Conservation (phyloP, 2,113 vertebrate genomes). For the Pholis gunnellus region DNA sequence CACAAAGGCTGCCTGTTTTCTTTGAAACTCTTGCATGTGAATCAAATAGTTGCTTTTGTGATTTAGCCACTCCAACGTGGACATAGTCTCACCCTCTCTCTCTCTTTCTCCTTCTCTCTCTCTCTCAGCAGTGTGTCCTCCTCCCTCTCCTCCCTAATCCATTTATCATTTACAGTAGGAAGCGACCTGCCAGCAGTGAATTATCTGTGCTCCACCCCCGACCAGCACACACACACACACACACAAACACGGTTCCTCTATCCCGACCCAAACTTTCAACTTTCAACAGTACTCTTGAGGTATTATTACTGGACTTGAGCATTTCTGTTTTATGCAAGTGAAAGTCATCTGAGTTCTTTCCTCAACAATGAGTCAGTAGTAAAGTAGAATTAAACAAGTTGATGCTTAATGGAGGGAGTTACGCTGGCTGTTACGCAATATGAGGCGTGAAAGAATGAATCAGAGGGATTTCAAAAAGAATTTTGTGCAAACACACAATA, state of each 20-base stretch:
- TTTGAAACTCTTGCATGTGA: neutral
- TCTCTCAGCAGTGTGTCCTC: conserved; percentile 35
- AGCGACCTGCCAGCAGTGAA: conserved; percentile 79
- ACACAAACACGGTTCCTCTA: conserved; percentile 12
- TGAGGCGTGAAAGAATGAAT: neutral
- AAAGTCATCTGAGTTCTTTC: neutral
- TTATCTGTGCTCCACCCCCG: conserved; percentile 77
- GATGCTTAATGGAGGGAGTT: neutral
- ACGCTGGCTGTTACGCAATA: neutral
- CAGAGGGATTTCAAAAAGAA: neutral
- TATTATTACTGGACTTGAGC: neutral
- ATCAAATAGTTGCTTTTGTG: neutral
- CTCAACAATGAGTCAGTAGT: neutral
- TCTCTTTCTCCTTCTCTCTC: neutral
- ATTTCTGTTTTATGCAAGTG: neutral
- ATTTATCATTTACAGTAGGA: conserved; percentile 81
- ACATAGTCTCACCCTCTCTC: neutral
- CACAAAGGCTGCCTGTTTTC: neutral
- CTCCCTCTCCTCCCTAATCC: conserved; percentile 60
- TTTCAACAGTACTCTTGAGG: neutral
- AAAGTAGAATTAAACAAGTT: neutral
- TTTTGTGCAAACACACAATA: neutral
- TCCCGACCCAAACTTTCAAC: neutral
- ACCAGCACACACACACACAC: conserved; percentile 17
- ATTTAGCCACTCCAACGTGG: neutral